Evolutionary conservation across 2,797 vertebrate genomes (phyloP).

Genomic region (Podarcis siculus): DNA sequence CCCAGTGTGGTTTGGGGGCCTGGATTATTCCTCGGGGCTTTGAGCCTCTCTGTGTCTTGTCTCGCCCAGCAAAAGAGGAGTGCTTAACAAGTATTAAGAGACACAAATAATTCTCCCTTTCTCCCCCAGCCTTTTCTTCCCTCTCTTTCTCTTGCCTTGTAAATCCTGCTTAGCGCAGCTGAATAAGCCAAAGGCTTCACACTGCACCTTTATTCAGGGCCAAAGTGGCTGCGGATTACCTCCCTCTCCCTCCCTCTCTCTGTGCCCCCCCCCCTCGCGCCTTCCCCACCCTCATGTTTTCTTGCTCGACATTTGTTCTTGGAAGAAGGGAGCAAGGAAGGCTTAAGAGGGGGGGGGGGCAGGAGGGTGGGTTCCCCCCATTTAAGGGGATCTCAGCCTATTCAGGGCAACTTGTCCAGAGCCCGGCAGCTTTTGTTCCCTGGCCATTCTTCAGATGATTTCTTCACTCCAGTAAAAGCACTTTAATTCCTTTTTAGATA

Average conservation of each 20-base stretch:
- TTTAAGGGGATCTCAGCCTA: slow-evolving; percentile 82
- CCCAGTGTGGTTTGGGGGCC: slow-evolving; percentile 45
- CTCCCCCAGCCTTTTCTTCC: slow-evolving; percentile 79
- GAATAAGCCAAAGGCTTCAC: slow-evolving; percentile 82
- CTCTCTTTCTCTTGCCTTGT: slow-evolving; percentile 81
- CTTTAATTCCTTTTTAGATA: slow-evolving; percentile 87
- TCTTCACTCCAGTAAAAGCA: slow-evolving; percentile 82
- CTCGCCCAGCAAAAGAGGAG: slow-evolving; percentile 79
- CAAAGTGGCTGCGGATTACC: slow-evolving; percentile 84
- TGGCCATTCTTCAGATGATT: slow-evolving; percentile 83
- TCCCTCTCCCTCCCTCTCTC: slow-evolving; percentile 74
- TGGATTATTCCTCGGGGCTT: slow-evolving; percentile 69
- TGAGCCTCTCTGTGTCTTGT: slow-evolving; percentile 79
- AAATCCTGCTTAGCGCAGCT: slow-evolving; percentile 83
- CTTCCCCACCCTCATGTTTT: slow-evolving; percentile 64
- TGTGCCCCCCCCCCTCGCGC: too few relatives aligned
- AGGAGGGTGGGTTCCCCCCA: slow-evolving; percentile 79
- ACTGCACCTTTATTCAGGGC: slow-evolving; percentile 83
- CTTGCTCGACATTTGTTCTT: slow-evolving; percentile 78
- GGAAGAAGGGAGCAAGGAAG: slow-evolving; percentile 75
- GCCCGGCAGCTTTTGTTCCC: slow-evolving; percentile 80
- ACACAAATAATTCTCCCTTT: slow-evolving; percentile 85
- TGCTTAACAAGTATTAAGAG: slow-evolving; percentile 84
- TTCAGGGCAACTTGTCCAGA: slow-evolving; percentile 82
- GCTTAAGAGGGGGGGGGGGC: slow-evolving; percentile 71